Evolutionary conservation across 1,140 invertebrate genomes (phyloP).

Genomic region (Drosophila fuyamai): DNA sequence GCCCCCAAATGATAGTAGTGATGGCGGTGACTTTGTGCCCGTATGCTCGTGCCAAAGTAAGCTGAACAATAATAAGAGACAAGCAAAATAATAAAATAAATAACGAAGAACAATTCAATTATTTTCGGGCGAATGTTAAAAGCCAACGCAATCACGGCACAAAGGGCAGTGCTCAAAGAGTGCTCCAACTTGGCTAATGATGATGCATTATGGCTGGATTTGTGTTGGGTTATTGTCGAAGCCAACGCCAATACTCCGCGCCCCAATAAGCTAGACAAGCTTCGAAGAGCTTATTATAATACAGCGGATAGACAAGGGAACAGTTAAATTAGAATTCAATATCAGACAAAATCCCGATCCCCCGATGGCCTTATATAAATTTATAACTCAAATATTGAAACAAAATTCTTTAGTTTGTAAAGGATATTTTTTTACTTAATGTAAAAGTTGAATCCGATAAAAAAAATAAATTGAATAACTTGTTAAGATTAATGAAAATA

Average conservation of each 20-base stretch:
- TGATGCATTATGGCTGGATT: conserved; percentile 64
- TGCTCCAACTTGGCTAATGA: conserved; percentile 53
- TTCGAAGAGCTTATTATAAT: not conserved
- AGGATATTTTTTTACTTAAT: no score
- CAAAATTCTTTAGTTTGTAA: no score
- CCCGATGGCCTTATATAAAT: not conserved
- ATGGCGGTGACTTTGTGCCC: conserved; percentile 24
- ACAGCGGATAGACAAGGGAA: not conserved
- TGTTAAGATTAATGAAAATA: no score
- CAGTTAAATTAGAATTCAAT: not conserved
- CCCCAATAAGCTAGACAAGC: not conserved
- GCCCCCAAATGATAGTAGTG: conserved; percentile 52
- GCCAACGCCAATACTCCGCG: not conserved
- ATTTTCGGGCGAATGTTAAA: conserved; percentile 70
- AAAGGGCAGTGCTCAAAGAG: conserved; percentile 37
- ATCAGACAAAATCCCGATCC: not conserved
- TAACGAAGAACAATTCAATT: conserved; percentile 82
- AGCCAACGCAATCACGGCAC: conserved; percentile 60
- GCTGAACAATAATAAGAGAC: conserved; percentile 77
- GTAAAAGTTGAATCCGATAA: no score
- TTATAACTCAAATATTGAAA: not conserved
- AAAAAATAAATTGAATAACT: no score
- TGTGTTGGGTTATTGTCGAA: conserved; percentile 8
- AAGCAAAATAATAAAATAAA: conserved; percentile 83
- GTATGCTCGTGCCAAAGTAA: conserved; percentile 46